phyloP scores from a whole-genome alignment of 37 sponge, comb jelly and placozoan genomes.

The Halisarca cf. caerulea region DNA sequence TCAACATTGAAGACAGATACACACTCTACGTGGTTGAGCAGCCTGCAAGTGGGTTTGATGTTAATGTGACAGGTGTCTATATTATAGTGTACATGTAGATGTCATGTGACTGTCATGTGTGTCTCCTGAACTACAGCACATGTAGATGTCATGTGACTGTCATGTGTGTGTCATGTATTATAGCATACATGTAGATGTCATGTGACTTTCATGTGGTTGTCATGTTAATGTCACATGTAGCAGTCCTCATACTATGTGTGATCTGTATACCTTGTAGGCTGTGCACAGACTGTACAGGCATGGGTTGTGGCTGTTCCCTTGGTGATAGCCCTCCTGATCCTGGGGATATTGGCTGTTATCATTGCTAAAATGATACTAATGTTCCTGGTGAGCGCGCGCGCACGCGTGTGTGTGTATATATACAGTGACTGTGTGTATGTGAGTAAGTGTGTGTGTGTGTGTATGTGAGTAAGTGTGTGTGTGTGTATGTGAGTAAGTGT shows the following conservation, averaged over 20 bases:
- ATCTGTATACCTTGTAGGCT: background rate
- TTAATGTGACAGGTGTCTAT: too few relatives aligned
- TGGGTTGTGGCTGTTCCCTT: background rate
- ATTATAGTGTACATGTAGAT: too few relatives aligned
- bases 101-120: too few relatives aligned
- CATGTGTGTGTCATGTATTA: background rate
- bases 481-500: constrained; percentile 8
- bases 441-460: constrained; percentile 8
- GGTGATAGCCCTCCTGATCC: background rate
- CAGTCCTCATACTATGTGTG: background rate
- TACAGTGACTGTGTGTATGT: constrained; percentile 29
- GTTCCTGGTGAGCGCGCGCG: background rate
- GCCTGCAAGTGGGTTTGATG: constrained; percentile 1
- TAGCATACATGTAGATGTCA: too few relatives aligned
- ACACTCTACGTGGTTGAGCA: background rate
- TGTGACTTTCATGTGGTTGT: too few relatives aligned
- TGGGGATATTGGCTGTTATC: constrained; percentile 5
- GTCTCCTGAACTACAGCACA: background rate
- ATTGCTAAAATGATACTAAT: background rate
- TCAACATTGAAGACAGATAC: background rate
- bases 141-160: too few relatives aligned
- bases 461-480: constrained; percentile 37
- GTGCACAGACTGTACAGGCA: background rate
- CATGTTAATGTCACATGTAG: background rate
- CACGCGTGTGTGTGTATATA: constrained; percentile 9